Evolutionary conservation across 1,140 invertebrate species (phyloP).

Genomic region (Helicoverpa zea): DNA sequence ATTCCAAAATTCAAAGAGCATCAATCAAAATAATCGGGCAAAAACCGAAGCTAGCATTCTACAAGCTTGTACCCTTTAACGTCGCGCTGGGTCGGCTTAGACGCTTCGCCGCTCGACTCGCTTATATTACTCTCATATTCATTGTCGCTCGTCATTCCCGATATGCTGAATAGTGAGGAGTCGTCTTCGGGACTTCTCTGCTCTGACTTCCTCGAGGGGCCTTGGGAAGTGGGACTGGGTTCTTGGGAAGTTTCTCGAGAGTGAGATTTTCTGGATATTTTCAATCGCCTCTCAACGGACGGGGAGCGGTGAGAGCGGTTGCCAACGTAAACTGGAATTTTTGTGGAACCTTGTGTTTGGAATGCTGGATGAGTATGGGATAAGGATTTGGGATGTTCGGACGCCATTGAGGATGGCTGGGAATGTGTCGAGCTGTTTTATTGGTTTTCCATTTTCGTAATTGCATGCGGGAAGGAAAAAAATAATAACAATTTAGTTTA

Average conservation of each 20-base stretch:
- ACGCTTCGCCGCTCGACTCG: conserved; percentile 84
- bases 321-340: conserved; percentile 84
- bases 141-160: conserved; percentile 86
- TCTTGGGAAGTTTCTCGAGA: conserved; percentile 80
- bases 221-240: conserved; percentile 80
- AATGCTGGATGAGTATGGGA: conserved; percentile 84
- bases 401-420: conserved; percentile 85
- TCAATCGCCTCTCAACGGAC: conserved; percentile 73
- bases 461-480: conserved; percentile 81
- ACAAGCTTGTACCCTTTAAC: conserved; percentile 82
- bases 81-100: conserved; percentile 83
- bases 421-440: conserved; percentile 84
- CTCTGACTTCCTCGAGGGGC: conserved; percentile 80
- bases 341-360: conserved; percentile 82
- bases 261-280: conserved; percentile 72
- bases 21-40: conserved; percentile 75
- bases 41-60: conserved; percentile 79
- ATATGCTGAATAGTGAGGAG: conserved; percentile 86
- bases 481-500: conserved; percentile 57
- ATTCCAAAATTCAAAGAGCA: conserved; percentile 70
- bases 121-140: conserved; percentile 85
- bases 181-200: conserved; percentile 86
- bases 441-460: conserved; percentile 75
- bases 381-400: conserved; percentile 80
- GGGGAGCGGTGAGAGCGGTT: conserved; percentile 76